These are phyloP conservation scores for Ispidina picta DNA, from an alignment of 2,797 vertebrate genomes.

Conservation along the genomic window DNA sequence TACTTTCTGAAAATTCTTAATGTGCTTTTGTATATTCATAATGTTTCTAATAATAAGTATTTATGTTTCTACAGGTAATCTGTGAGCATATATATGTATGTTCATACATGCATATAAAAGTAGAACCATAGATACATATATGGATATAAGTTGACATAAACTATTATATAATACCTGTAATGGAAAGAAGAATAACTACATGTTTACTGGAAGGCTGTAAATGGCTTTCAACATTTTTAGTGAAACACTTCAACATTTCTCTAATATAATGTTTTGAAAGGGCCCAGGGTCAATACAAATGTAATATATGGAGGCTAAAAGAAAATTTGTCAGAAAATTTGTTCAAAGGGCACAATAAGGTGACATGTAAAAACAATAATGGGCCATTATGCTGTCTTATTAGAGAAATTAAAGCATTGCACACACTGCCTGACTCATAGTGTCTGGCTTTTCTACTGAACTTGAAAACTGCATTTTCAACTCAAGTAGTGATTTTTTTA, in stretches of 20 bases:
- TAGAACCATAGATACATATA: neutral
- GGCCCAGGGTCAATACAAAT: constrained; percentile 77
- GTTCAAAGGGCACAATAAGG: constrained; percentile 75
- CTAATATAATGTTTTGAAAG: constrained; percentile 74
- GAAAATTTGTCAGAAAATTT: constrained; percentile 81
- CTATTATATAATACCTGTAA: neutral
- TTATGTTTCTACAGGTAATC: neutral
- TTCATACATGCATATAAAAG: neutral
- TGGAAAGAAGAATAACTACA: constrained; percentile 19
- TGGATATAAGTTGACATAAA: neutral
- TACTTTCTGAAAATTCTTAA: neutral
- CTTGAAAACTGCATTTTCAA: constrained; percentile 58
- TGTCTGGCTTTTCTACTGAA: constrained; percentile 62
- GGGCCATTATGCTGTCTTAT: constrained; percentile 78
- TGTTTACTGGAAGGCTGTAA: constrained; percentile 74
- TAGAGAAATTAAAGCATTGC: constrained; percentile 76
- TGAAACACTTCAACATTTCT: constrained; percentile 70
- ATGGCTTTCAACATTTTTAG: constrained; percentile 66
- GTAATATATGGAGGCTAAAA: constrained; percentile 76
- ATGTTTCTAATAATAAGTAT: neutral
- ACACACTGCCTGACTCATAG: constrained; percentile 66
- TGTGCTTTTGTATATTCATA: neutral
- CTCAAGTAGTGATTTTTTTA: constrained; percentile 23
- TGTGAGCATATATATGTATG: neutral
- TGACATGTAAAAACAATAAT: constrained; percentile 80